phyloP scores from a whole-genome alignment of 2,888 invertebrate genomes.

The Vanessa cardui region DNA sequence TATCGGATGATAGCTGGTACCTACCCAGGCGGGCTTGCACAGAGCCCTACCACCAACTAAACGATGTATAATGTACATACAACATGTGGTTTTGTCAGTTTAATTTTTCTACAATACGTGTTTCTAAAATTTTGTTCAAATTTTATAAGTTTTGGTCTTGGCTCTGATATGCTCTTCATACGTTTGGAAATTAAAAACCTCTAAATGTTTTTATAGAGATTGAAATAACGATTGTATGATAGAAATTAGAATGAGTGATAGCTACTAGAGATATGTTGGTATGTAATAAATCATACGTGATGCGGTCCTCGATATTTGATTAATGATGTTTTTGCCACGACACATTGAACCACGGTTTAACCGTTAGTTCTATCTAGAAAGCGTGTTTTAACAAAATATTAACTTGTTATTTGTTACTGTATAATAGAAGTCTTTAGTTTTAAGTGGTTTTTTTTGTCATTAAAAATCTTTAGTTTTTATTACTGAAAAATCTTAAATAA shows the following conservation, averaged over 20 bases:
- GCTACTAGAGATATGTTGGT: background rate
- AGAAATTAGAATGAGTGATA: background rate
- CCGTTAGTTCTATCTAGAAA: constrained; percentile 21
- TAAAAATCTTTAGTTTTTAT: too few species aligned
- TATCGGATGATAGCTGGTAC: too few species aligned
- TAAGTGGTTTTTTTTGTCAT: too few species aligned
- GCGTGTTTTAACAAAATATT: constrained; percentile 3
- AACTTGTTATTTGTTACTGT: background rate
- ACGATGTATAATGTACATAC: background rate
- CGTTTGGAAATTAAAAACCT: too few species aligned
- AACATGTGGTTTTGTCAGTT: constrained; percentile 5
- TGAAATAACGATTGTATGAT: background rate
- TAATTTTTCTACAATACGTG: background rate
- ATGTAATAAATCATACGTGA: background rate
- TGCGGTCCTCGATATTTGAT: constrained; percentile 17
- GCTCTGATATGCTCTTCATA: too few species aligned
- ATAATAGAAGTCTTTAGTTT: too few species aligned
- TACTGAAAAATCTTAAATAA: too few species aligned
- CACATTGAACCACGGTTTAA: constrained; percentile 18
- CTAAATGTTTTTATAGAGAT: too few species aligned
- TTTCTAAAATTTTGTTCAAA: background rate
- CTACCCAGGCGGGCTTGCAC: too few species aligned
- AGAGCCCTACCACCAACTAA: too few species aligned
- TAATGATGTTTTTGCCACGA: constrained; percentile 23
- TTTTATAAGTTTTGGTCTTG: too few species aligned